Base-by-base conservation (phyloP, 2,797 vertebrate genomes). In the Scyliorhinus canicula region DNA sequence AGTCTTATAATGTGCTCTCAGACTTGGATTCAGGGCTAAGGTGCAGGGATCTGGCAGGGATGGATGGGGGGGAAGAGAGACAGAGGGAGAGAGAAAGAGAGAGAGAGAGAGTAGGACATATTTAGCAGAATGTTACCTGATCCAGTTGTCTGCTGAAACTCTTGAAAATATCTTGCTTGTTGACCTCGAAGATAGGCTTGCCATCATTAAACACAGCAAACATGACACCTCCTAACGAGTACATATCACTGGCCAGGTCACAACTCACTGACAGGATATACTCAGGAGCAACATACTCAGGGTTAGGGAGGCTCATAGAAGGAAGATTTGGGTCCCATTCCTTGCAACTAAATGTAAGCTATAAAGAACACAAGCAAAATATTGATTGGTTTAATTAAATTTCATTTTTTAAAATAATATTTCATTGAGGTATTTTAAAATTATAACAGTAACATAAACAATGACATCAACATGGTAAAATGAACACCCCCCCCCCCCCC, bases 181-280 rank as follows among this genome's bases (percentile, higher is more conserved):
- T 99, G 96, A 99, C 98, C 96, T 99, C 97, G 97, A 99, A 99
- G 96, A 99, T 97, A 35, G 99, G 98, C 96, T 99, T 99, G 95
- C 99, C 99, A 96, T 99, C 99, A 95, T 99, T 99, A 97, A 99
- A 99, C 55, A 99, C 98, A 0, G 99, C 98, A 88, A 99, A 99
- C 95, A 98, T 96, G 95, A 99, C 96, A 96, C 98, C 98, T 35
- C 99, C 99, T 96, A 99, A 96, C 1, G 99, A 99, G 96, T 99
- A 99, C 99, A 99, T 99, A 96, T 99, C 99, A 44, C 99, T 99
- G 96, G 98, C 98, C 1, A 98, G 97, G 96, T 99, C 99, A 95
- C 99, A 99, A 98, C 98, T 99, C 96, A 99, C 99, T 0, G 99
- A 99, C 95, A 99, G 97, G 96, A 99, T 99, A 95, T 99, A 99